Evolutionary conservation across 2,888 invertebrate species (phyloP), one percentile per base, ranked within the genome.

Genomic region (Phortica okadai): DNA sequence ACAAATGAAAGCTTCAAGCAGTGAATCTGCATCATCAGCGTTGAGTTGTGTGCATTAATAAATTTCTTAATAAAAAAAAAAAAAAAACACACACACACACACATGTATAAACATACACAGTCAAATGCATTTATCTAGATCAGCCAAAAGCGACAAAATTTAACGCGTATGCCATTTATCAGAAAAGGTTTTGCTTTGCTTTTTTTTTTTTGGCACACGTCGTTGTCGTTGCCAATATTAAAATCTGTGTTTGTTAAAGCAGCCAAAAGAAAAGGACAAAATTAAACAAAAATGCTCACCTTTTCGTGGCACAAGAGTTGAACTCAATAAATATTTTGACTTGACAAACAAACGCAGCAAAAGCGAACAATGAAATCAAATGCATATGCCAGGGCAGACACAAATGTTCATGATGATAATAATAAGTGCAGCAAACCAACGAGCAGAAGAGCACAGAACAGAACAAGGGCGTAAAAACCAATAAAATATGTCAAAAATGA

Each of bases 51-150:
- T 81, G 82, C 82, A 88, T 85, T 88, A 88, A 87, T 87, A 87
- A 89, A 88, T 88, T 88, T 88, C 85, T 86, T 83, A 84, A 86
- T 87, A 86, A 84, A 84, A 88, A 82, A 50, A 10, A 45, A 45
- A 6, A 45, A 6, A 45, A 45, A 6, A 74, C 45, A 62, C 66
- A 33, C 66, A 66, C 41, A 33, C 2, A 41, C 66, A 42, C 25
- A 25, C 33, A 33, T 33, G 33, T 0, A 33, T 1, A 33, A 33
- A 33, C 1, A 84, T 85, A 84, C 88, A 83, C 88, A 88, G 81
- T 82, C 88, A 88, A 87, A 89, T 89, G 86, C 87, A 88, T 89
- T 88, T 88, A 88, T 88, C 89, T 89, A 89, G 87, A 88, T 88
- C 87, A 89, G 82, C 84, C 82, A 80, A 83, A 86, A 86, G 89